Conservation (phyloP, 2,113 vertebrate species). For the Boleophthalmus pectinirostris region DNA sequence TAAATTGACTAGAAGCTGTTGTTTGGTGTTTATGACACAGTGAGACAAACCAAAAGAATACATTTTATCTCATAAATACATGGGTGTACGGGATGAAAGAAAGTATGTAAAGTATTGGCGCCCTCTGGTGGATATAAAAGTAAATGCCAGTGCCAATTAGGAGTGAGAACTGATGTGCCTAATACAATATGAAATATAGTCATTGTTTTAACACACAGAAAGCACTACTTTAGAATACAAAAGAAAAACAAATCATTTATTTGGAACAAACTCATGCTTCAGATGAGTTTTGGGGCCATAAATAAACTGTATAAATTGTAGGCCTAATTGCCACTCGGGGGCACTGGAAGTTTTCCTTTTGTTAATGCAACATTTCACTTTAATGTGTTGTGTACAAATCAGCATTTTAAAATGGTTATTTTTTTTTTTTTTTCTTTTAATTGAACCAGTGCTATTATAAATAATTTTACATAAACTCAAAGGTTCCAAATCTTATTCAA, state of each 20-base stretch:
- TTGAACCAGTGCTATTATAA: not conserved
- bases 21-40: no score
- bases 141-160: not conserved
- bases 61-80: not conserved
- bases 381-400: not conserved
- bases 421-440: not conserved
- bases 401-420: not conserved
- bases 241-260: no score
- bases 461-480: not conserved
- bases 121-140: conserved; percentile 45
- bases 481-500: not conserved
- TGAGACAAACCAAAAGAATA: not conserved
- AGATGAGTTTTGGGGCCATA: not conserved
- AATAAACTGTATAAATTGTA: not conserved
- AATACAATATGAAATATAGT: not conserved
- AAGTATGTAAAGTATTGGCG: not conserved
- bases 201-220: no score
- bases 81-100: not conserved
- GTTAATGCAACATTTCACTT: no score
- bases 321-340: not conserved
- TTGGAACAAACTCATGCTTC: not conserved
- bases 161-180: not conserved
- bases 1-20: not conserved
- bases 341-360: not conserved
- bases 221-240: not conserved